Evolutionary conservation across 2,797 vertebrate species (phyloP).

Genomic region (Anguilla marmorata): DNA sequence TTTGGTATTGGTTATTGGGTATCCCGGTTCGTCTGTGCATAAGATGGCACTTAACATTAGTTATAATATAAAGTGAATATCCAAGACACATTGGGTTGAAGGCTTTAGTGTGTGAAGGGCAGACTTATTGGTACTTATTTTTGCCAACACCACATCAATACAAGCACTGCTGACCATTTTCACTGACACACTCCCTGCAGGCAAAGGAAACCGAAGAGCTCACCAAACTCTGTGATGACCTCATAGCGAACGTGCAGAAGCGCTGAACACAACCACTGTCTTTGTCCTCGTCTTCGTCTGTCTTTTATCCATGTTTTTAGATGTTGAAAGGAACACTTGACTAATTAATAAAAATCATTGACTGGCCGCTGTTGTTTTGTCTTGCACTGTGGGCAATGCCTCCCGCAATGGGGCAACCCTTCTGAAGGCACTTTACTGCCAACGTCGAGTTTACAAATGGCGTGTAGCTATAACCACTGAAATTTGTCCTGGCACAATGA

Average conservation of each 20-base stretch:
- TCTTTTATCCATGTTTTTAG: constrained; percentile 18
- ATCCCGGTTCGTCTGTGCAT: no score
- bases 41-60: no score
- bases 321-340: not conserved
- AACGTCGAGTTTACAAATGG: not conserved
- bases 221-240: constrained; percentile 90
- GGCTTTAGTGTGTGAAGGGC: no score
- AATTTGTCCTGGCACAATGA: not conserved
- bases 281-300: not conserved
- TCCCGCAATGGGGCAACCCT: not conserved
- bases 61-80: no score
- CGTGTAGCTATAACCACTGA: not conserved
- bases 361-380: not conserved
- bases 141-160: no score
- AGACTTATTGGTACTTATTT: no score
- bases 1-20: no score
- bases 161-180: not conserved
- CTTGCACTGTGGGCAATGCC: not conserved
- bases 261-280: constrained; percentile 47
- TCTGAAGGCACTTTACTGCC: not conserved
- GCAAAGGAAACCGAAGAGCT: constrained; percentile 87
- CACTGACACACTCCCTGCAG: constrained; percentile 60
- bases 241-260: constrained; percentile 82
- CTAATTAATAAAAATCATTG: not conserved
- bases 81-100: no score